Conservation (phyloP, 1,140 invertebrate species). For the Tribolium castaneum region DNA sequence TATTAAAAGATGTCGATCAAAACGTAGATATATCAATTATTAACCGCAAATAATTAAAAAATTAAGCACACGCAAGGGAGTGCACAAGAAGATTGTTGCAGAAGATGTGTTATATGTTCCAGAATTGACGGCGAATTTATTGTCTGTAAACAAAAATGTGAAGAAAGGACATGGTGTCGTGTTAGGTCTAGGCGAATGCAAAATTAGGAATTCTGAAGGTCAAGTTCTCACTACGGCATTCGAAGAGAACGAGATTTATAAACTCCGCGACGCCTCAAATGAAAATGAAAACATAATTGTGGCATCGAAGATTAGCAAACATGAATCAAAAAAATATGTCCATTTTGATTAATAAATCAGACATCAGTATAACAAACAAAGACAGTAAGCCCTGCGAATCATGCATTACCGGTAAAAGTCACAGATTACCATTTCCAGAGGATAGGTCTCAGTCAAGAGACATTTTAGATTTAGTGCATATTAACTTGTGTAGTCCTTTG, state of each 20-base stretch:
- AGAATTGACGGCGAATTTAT: not conserved
- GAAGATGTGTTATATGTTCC: not conserved
- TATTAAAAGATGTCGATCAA: not conserved
- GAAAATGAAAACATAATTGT: conserved; percentile 21
- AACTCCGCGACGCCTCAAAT: not conserved
- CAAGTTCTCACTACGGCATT: not conserved
- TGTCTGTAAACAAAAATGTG: not conserved
- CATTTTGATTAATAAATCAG: not conserved
- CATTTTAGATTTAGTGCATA: conserved; percentile 48
- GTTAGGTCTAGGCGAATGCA: not conserved
- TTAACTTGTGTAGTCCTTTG: conserved; percentile 62
- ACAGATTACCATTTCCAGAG: not conserved
- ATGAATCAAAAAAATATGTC: conserved; percentile 54
- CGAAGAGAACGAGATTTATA: not conserved
- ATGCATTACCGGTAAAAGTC: not conserved
- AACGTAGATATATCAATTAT: not conserved
- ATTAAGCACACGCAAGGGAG: not conserved
- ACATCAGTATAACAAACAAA: no score
- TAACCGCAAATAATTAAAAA: not conserved
- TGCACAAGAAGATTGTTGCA: not conserved
- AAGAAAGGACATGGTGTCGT: not conserved
- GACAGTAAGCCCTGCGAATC: not conserved
- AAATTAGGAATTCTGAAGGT: not conserved
- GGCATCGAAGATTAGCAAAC: conserved; percentile 53
- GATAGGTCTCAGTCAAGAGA: not conserved